Base-by-base conservation (phyloP, 1,140 invertebrate genomes). In the Drosophila nannoptera region DNA sequence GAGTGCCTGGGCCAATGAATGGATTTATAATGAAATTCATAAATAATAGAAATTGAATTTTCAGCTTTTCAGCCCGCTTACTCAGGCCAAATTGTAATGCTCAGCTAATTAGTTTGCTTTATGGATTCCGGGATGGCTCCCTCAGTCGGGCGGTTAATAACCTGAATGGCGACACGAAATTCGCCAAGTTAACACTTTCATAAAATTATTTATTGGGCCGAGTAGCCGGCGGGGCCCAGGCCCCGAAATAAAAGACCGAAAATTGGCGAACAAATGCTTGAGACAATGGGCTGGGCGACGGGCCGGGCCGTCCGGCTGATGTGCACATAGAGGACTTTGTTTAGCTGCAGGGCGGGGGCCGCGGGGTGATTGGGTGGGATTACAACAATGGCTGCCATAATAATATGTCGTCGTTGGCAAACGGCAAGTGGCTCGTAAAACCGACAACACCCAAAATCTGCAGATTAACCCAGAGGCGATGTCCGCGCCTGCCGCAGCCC, bases 381-480 rank as follows among this genome's bases (percentile, higher is more conserved):
- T 84, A 86, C 77, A 84, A 84, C 77, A 84, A 84, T 84, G 76
- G 69, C 64, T 76, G 73, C 81, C 81, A 84, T 86, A 77, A 84
- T 81, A 84, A 84, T 84, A 86, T 84, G 81, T 86, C 69, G 74
- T 69, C 65, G 62, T 72, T 74, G 61, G 58, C 73, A 69, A 66
- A 66, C 75, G 78, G 80, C 80, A 84, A 84, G 80, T 84, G 81
- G 81, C 81, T 84, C 80, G 80, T 84, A 84, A 84, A 84, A 86
- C 73, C 77, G 80, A 81, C 81, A 84, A 80, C 73, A 81, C 81
- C 81, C 74, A 84, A 84, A 84, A 84, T 80, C 80, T 84, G 36
- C 75, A 84, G 80, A 84, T 84, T 84, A 84, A 84, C 80, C 80
- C 80, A 70, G 45, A 61, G 69, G 68, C 77, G 70, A 77, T 56